phyloP scores from a whole-genome alignment of 2,888 invertebrate species.

The Tigriopus californicus region DNA sequence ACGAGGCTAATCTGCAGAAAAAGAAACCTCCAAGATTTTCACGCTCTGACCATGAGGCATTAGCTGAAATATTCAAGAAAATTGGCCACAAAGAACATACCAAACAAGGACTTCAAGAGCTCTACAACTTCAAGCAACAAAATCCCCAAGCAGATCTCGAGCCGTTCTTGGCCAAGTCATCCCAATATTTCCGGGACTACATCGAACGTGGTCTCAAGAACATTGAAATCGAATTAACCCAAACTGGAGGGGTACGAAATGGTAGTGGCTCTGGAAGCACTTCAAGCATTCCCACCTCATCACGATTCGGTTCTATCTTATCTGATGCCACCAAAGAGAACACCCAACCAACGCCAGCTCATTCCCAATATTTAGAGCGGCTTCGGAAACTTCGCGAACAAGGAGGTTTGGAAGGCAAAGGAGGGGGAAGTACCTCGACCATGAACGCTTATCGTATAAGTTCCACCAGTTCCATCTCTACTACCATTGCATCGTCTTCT shows the following conservation, averaged over 20 bases:
- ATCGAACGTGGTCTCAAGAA: constrained; percentile 53
- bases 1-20: constrained; percentile 20
- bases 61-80: constrained; percentile 72
- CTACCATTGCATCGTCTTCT: neutral
- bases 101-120: constrained; percentile 49
- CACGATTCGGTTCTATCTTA: no score
- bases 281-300: neutral
- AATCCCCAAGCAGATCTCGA: constrained; percentile 68
- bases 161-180: constrained; percentile 61
- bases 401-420: constrained; percentile 22
- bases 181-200: constrained; percentile 67
- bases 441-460: neutral
- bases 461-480: neutral
- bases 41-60: constrained; percentile 59
- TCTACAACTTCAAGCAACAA: constrained; percentile 57
- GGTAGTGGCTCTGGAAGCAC: constrained; percentile 12
- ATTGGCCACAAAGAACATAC: constrained; percentile 76
- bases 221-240: constrained; percentile 33
- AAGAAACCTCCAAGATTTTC: constrained; percentile 40
- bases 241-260: constrained; percentile 17
- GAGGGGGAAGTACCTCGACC: constrained; percentile 6
- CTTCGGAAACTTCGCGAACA: constrained; percentile 24
- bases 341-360: neutral
- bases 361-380: constrained; percentile 23
- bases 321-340: neutral